These are phyloP conservation scores for Antigone vipio DNA, from an alignment of 2,113 vertebrate species.

Conservation along the genomic window DNA sequence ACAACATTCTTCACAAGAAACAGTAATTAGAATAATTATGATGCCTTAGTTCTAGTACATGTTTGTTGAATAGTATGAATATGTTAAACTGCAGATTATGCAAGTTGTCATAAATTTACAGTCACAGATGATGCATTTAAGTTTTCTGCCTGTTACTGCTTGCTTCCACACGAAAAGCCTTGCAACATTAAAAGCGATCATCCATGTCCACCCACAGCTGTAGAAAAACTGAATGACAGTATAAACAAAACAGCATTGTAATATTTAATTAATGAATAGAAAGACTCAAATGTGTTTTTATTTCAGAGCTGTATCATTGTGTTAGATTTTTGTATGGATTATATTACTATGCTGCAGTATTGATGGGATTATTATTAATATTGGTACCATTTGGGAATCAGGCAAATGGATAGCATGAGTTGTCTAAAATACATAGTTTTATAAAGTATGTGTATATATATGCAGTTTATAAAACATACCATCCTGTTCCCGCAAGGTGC, in stretches of 20 bases:
- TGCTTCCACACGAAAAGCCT: neutral
- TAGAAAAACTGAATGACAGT: neutral
- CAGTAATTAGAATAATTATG: neutral
- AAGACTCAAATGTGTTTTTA: neutral
- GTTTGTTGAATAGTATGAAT: neutral
- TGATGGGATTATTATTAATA: neutral
- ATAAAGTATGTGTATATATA: neutral
- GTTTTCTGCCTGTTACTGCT: neutral
- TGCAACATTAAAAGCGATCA: neutral
- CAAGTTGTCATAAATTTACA: neutral
- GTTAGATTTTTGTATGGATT: neutral
- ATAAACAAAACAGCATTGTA: neutral
- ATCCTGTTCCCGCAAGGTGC: neutral
- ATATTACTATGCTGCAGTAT: neutral
- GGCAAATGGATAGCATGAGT: neutral
- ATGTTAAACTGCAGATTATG: neutral
- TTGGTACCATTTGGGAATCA: neutral
- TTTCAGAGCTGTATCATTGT: neutral
- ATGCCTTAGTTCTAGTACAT: neutral
- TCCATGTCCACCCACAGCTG: neutral
- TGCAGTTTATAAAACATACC: neutral
- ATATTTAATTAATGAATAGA: neutral
- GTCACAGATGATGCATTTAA: neutral
- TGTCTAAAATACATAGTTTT: neutral
- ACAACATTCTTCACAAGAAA: neutral